Base-by-base conservation (phyloP, 2,113 vertebrate genomes). In the Crotalus helleri region DNA sequence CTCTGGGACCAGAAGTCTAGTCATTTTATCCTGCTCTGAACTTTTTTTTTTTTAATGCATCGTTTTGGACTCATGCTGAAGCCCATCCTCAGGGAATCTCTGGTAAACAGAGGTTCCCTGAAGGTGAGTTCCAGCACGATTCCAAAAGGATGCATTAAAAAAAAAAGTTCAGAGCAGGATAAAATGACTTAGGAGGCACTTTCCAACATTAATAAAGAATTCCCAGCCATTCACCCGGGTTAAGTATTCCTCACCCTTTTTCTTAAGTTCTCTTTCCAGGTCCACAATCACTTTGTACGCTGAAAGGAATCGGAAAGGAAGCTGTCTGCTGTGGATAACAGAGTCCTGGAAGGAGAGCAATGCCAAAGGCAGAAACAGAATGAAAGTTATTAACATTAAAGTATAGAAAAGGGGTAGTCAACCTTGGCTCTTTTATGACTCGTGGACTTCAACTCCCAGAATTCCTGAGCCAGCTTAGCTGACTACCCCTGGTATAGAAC, bases 221-320 rank as follows among this genome's bases (percentile, higher is more conserved):
- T 39, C 17, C 33, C 15, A 39, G 33, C 17, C 6, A 81, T 81
- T 81, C 69, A 39, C 6, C 69, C 4, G 0, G 1, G 1, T 86
- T 19, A 10, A 2, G 1, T 2, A 46, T 29, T n/a, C 8, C 44
- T 91, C 24, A 96, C 92, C 93, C 29, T 87, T 33, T 44, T 44
- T 12, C 64, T 93, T 96, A 69, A 98, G 97, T 93, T 90, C 95
- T 81, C n/a, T 5, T 46, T 74, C 94, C 57, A 95, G 97, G 93
- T 97, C 95, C 96, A 97, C 69, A 91, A 99, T 96, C 94, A 98
- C 97, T 97, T 99, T 98, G 88, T 98, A 98, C 19, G 99, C 99
- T 53, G 98, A 97, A 17, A 99, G 98, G 95, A 99, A 99, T 23
- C 98, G 98, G 93, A 98, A 98, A 7, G 99, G 98, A 92, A 99